Evolutionary conservation across 2,113 vertebrate species (phyloP), one percentile per base, ranked within the genome.

Genomic region (Phylloscopus whistleri): DNA sequence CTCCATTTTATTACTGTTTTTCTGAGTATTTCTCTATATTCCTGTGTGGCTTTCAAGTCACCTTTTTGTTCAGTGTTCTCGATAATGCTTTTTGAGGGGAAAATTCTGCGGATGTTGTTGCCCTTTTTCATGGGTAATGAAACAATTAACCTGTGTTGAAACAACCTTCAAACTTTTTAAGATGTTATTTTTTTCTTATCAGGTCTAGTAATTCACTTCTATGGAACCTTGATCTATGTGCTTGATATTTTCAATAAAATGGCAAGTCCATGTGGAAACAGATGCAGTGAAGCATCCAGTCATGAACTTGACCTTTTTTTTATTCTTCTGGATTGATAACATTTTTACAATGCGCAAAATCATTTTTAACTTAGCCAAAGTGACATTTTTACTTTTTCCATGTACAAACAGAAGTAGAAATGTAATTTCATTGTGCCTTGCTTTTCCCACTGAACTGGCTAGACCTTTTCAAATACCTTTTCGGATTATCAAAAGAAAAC

Each of bases 241-340:
- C 85, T 91, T 98, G 97, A 84, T 97, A 97, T 97, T 98, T 98
- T 96, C 92, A 91, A 88, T 82, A 89, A 98, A 97, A 97, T 97
- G 97, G 97, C 97, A 97, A 96, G 90, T 94, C 93, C 83, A 55
- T 87, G 83, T 90, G 93, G 92, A 96, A 96, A 93, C 58, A 77
- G 59, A 95, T 53, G 66, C 83, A 96, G 35, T 91, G 95, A 96
- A 95, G 95, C 72, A 93, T 91, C 59, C 68, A 97, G 77, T 87
- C 92, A 90, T 94, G 84, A 91, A 86, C 79, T 89, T 96, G 95
- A 95, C 97, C 86, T 97, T 95, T 97, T 83, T 67, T 96, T 94
- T 53, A 84, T 96, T 86, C 55, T 91, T 63, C 41, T 95, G 27
- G 43, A 75, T 95, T 95, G 93, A 96, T 96, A 96, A 93, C 58